phyloP scores from a whole-genome alignment of 2,888 invertebrate species.

The Thera britannica region DNA sequence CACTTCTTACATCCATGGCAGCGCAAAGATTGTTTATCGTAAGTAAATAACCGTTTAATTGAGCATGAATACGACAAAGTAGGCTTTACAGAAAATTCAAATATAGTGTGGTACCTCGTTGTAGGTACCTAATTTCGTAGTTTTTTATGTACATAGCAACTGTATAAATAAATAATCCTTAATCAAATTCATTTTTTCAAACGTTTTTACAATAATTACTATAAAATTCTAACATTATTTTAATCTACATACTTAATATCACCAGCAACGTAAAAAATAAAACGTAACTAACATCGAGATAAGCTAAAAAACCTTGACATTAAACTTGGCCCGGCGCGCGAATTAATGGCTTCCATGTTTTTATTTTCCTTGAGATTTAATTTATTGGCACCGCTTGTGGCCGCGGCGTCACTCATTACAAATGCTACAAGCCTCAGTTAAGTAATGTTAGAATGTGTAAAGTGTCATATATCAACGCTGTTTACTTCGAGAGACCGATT shows the following conservation, averaged over 20 bases:
- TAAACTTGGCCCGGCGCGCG: constrained; percentile 84
- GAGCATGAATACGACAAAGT: constrained; percentile 9
- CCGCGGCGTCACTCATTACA: constrained; percentile 79
- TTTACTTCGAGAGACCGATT: constrained; percentile 68
- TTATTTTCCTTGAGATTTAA: constrained; percentile 85
- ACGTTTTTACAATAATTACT: constrained; percentile 21
- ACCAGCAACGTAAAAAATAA: constrained; percentile 74
- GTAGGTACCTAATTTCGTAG: neutral
- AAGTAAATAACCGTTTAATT: constrained; percentile 12
- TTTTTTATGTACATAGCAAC: constrained; percentile 7
- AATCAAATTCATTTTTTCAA: constrained; percentile 11
- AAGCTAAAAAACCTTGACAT: constrained; percentile 83
- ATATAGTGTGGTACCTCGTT: neutral
- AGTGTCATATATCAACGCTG: constrained; percentile 80
- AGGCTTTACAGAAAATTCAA: constrained; percentile 2
- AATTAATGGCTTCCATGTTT: constrained; percentile 85
- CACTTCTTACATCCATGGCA: constrained; percentile 21
- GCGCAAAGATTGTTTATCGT: constrained; percentile 9
- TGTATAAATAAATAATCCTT: constrained; percentile 4
- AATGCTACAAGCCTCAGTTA: constrained; percentile 71
- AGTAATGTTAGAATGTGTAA: constrained; percentile 79
- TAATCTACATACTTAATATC: constrained; percentile 73
- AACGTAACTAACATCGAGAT: constrained; percentile 81
- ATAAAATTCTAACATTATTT: constrained; percentile 62
- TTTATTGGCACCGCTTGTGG: constrained; percentile 78